Conservation (phyloP, 2,888 invertebrate species). For the Lochmaea crataegi region DNA sequence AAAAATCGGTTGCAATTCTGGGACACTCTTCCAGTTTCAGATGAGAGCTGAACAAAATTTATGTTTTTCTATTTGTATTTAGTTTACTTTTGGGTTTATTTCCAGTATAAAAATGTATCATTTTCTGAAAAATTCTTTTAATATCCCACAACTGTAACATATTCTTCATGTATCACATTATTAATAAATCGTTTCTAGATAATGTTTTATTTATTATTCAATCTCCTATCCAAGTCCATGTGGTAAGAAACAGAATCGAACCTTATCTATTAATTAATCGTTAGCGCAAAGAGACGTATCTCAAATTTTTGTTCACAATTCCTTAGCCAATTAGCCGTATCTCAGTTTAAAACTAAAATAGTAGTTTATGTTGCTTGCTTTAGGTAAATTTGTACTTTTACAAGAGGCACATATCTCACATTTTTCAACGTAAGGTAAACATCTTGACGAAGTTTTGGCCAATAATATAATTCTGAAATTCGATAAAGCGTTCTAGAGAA, state of each 20-base stretch:
- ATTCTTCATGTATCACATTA: too few relatives aligned
- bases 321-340: conserved; percentile 15
- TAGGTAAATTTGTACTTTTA: too few relatives aligned
- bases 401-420: too few relatives aligned
- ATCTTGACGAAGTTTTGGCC: too few relatives aligned
- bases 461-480: too few relatives aligned
- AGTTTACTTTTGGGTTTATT: conserved; percentile 1
- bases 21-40: conserved; percentile 15
- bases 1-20: background rate
- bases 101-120: too few relatives aligned
- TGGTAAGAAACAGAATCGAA: conserved; percentile 2
- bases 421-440: too few relatives aligned
- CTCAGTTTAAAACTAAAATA: background rate
- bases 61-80: conserved; percentile 14
- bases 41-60: conserved; percentile 15
- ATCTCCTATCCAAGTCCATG: background rate
- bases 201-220: too few relatives aligned
- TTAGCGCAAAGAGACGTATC: conserved; percentile 11
- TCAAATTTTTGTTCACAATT: conserved; percentile 21
- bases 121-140: too few relatives aligned
- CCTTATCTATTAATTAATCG: background rate
- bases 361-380: conserved; percentile 17
- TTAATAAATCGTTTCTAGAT: too few relatives aligned
- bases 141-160: too few relatives aligned
- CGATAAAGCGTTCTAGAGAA: too few relatives aligned